Conservation (phyloP, 1,140 invertebrate species). For the Lamellibrachia luymesi region DNA sequence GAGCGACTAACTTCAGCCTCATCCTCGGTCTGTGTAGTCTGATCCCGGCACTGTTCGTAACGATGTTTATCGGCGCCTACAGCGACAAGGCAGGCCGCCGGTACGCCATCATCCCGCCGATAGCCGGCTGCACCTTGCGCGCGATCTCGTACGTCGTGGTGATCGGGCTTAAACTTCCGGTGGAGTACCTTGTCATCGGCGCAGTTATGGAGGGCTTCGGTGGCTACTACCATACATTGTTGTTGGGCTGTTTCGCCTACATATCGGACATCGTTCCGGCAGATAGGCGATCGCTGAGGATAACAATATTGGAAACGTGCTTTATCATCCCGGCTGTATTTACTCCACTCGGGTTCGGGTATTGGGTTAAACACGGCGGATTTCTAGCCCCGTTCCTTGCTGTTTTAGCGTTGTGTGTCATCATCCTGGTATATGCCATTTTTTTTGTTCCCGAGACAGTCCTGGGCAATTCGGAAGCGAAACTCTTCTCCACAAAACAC, state of each 20-base stretch:
- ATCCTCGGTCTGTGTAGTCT: background rate
- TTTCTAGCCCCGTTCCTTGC: background rate
- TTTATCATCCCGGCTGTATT: background rate
- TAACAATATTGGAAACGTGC: slow-evolving; percentile 17
- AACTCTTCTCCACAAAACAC: background rate
- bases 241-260: slow-evolving; percentile 19
- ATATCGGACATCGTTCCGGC: slow-evolving; percentile 10
- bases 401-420: background rate
- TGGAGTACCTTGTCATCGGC: background rate
- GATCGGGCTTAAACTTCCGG: slow-evolving; percentile 8
- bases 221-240: slow-evolving; percentile 12
- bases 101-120: slow-evolving; percentile 20
- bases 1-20: background rate
- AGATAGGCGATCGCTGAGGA: slow-evolving; percentile 2
- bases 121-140: background rate
- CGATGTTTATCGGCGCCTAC: slow-evolving; percentile 10
- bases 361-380: background rate
- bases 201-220: slow-evolving; percentile 6
- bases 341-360: background rate
- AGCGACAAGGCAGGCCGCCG: slow-evolving; percentile 20
- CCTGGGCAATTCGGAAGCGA: background rate
- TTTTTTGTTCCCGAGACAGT: slow-evolving; percentile 11
- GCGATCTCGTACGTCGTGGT: slow-evolving; percentile 11
- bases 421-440: background rate
- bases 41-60: slow-evolving; percentile 17